These are phyloP conservation scores for Hippocampus mohnikei DNA, from an alignment of 2,113 vertebrate genomes.

Conservation along the genomic window DNA sequence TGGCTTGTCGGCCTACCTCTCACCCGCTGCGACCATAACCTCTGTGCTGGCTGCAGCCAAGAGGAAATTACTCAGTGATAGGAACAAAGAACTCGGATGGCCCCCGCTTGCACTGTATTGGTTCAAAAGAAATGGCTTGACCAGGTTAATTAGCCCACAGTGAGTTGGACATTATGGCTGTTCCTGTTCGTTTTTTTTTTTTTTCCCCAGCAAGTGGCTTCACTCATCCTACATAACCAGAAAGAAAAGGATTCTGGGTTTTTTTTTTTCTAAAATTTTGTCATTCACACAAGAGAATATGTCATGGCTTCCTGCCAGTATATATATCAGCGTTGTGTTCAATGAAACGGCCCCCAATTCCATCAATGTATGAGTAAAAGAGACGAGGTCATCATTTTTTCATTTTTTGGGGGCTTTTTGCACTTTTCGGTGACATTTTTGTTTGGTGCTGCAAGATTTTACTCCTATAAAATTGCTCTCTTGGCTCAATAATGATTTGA, in stretches of 20 bases:
- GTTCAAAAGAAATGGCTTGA: slow-evolving; percentile 58
- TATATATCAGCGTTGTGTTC: neutral
- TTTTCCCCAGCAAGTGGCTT: slow-evolving; percentile 44
- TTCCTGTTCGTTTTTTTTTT: slow-evolving; percentile 32
- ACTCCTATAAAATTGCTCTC: too few species aligned
- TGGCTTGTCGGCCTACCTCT: slow-evolving; percentile 29
- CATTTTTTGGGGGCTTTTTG: too few species aligned
- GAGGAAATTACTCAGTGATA: slow-evolving; percentile 36
- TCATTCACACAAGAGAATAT: neutral
- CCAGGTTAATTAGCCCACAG: slow-evolving; percentile 62
- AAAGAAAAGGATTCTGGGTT: neutral
- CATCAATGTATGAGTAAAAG: neutral
- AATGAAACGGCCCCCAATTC: neutral
- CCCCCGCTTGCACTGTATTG: slow-evolving; percentile 51
- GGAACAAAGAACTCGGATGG: slow-evolving; percentile 57
- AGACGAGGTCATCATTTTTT: neutral
- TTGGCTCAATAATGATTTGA: too few species aligned
- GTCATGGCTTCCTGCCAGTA: neutral
- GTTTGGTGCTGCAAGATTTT: too few species aligned
- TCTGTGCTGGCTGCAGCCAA: slow-evolving; percentile 46
- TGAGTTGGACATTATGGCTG: slow-evolving; percentile 45
- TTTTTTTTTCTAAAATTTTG: neutral
- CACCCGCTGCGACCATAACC: slow-evolving; percentile 45
- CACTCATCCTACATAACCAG: slow-evolving; percentile 37
- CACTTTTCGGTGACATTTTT: too few species aligned